These are phyloP conservation scores for Lutjanus erythropterus DNA, from an alignment of 2,113 vertebrate genomes.

Conservation along the genomic window DNA sequence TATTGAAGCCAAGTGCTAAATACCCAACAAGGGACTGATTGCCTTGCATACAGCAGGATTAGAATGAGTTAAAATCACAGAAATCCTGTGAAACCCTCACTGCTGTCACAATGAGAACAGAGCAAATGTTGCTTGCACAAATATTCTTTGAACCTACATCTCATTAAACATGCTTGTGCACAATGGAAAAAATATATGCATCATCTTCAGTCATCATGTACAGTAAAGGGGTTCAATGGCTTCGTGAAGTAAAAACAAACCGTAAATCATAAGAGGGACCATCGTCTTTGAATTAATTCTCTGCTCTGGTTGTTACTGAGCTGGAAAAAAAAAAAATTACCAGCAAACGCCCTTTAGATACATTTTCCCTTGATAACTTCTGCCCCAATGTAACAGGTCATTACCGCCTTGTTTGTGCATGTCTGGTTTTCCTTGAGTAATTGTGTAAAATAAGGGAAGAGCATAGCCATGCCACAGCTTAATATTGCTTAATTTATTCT, in stretches of 20 bases:
- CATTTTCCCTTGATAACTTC: slow-evolving; percentile 53
- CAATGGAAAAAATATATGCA: slow-evolving; percentile 19
- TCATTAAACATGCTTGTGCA: slow-evolving; percentile 50
- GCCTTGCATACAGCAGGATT: slow-evolving; percentile 33
- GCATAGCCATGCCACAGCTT: slow-evolving; percentile 14
- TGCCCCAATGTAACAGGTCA: slow-evolving; percentile 55
- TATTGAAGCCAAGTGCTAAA: slow-evolving; percentile 64
- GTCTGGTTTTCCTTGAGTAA: slow-evolving; percentile 59
- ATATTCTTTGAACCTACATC: slow-evolving; percentile 17
- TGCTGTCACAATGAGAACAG: slow-evolving; percentile 6
- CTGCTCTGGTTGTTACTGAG: slow-evolving; percentile 57
- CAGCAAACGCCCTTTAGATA: slow-evolving; percentile 21
- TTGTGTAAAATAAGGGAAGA: slow-evolving; percentile 55
- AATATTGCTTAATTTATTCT: slow-evolving; percentile 55
- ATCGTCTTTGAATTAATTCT: slow-evolving; percentile 63
- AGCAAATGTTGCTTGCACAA: neutral
- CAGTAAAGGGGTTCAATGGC: slow-evolving; percentile 3
- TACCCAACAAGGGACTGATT: slow-evolving; percentile 51
- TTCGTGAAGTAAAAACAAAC: slow-evolving; percentile 52
- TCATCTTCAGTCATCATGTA: neutral
- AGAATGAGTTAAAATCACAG: slow-evolving; percentile 35
- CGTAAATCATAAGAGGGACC: slow-evolving; percentile 47
- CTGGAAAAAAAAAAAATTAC: slow-evolving; percentile 44
- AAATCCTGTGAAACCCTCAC: slow-evolving; percentile 1
- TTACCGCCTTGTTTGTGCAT: slow-evolving; percentile 68